Conservation (phyloP, 2,113 vertebrate genomes). For the Zosterops hypoxanthus region DNA sequence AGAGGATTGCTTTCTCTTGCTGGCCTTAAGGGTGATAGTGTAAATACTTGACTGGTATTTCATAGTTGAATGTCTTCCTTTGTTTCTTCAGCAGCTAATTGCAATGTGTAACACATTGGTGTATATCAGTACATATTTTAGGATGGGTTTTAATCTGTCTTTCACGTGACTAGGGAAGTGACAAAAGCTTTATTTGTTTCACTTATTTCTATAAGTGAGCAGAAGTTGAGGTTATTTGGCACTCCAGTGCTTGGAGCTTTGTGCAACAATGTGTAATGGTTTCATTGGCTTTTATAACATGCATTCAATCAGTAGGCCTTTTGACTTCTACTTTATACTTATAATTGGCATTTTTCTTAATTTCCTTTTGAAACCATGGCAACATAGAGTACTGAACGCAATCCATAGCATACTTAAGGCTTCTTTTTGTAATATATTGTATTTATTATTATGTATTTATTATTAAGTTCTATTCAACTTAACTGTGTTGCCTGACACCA, state of each 20-base stretch:
- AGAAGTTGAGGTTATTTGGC: not conserved
- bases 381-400: not conserved
- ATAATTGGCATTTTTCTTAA: not conserved
- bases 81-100: not conserved
- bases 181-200: not conserved
- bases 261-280: not conserved
- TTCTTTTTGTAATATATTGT: not conserved
- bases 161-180: not conserved
- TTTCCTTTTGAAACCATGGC: not conserved
- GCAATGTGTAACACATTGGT: fast-evolving
- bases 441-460: not conserved
- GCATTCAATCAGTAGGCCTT: not conserved
- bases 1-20: not conserved
- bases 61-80: not conserved
- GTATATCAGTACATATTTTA: fast-evolving
- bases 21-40: not conserved
- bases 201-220: not conserved
- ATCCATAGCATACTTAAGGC: not conserved
- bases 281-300: not conserved
- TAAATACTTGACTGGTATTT: not conserved
- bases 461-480: not conserved
- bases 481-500: not conserved
- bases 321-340: not conserved
- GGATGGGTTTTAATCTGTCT: not conserved
- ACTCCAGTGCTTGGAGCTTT: not conserved